phyloP scores from a whole-genome alignment of 2,113 vertebrate species.

The Gadus chalcogrammus region DNA sequence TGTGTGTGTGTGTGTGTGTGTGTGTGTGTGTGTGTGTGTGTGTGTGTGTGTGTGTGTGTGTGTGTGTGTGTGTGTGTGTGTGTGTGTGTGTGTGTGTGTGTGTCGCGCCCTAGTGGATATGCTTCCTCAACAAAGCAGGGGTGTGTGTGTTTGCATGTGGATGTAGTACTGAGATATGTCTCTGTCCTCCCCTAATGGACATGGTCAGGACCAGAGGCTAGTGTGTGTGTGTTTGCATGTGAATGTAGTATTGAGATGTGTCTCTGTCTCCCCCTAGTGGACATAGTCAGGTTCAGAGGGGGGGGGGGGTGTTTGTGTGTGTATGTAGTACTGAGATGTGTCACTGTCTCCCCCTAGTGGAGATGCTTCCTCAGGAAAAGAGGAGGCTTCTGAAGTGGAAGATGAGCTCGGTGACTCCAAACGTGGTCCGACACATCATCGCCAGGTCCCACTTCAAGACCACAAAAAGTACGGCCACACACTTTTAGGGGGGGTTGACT shows the following conservation, averaged over 20 bases:
- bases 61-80: no score
- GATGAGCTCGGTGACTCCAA: conserved; percentile 90
- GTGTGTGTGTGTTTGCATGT: neutral
- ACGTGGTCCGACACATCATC: conserved; percentile 88
- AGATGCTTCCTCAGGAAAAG: conserved; percentile 86
- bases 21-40: conserved; percentile 6
- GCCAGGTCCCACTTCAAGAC: conserved; percentile 88
- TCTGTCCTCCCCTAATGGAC: conserved; percentile 74
- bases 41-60: no score
- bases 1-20: no score
- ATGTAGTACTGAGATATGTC: neutral
- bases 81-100: no score
- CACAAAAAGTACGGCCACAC: conserved; percentile 83
- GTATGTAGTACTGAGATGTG: neutral
- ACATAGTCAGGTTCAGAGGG: conserved; percentile 82
- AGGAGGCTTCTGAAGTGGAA: conserved; percentile 92
- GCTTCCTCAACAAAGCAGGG: conserved; percentile 84
- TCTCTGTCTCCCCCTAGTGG: conserved; percentile 70
- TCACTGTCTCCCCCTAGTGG: conserved; percentile 70
- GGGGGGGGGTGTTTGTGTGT: neutral
- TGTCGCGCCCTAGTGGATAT: conserved; percentile 81
- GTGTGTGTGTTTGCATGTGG: neutral
- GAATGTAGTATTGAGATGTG: neutral
- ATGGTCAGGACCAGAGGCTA: conserved; percentile 78
- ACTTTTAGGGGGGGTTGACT: neutral